phyloP scores from a whole-genome alignment of 53 echinoderm and acorn worm species.

The Luidia sarsii region DNA sequence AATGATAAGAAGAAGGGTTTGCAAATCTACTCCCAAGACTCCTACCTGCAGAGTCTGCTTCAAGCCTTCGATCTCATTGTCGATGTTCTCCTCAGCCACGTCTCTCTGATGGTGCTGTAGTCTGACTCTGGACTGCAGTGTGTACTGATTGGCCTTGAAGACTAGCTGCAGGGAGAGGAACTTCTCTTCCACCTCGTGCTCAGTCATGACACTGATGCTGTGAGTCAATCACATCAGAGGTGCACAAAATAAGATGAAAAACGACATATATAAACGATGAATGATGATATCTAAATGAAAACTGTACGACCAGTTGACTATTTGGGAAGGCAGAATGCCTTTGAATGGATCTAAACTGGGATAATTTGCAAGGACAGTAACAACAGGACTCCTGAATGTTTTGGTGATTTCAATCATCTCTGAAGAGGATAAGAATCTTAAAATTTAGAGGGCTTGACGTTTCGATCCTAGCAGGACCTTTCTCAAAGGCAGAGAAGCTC shows the following conservation, averaged over 20 bases:
- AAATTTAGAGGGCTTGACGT: no score
- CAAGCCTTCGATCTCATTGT: constrained; percentile 66
- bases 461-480: no score
- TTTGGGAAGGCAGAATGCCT: no score
- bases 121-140: constrained; percentile 69
- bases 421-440: no score
- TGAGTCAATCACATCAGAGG: no score
- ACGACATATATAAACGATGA: neutral
- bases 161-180: constrained; percentile 82
- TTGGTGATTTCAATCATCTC: no score
- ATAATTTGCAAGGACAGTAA: no score
- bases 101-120: constrained; percentile 81
- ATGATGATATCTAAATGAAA: neutral
- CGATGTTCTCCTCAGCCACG: constrained; percentile 74
- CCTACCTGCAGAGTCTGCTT: constrained; percentile 56
- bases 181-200: constrained; percentile 87
- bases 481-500: no score
- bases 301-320: no score
- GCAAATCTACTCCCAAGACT: neutral
- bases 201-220: constrained; percentile 56
- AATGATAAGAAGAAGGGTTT: neutral
- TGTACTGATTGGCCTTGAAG: constrained; percentile 83
- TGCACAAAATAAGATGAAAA: neutral
- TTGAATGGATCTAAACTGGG: no score
- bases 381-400: no score